phyloP scores from a whole-genome alignment of 2,113 vertebrate species.

The Peromyscus californicus region DNA sequence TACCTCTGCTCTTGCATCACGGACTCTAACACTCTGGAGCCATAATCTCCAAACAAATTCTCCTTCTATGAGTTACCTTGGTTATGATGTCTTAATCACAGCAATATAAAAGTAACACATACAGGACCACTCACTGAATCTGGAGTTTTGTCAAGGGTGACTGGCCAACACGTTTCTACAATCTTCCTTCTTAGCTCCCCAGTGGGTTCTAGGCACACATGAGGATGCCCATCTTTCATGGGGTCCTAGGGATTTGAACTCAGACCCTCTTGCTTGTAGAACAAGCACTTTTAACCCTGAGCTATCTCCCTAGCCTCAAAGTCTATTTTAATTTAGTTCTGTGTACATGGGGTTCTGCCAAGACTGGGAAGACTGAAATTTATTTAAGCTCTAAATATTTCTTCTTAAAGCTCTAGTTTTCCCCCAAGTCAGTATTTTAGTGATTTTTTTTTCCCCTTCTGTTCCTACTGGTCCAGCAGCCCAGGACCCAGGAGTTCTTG shows the following conservation, averaged over 20 bases:
- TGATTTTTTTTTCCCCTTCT: neutral
- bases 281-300: neutral
- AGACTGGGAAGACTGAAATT: neutral
- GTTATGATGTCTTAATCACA: neutral
- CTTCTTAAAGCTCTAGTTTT: neutral
- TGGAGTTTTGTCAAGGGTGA: neutral
- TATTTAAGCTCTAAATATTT: conserved; percentile 47
- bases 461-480: neutral
- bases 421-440: neutral
- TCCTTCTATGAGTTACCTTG: neutral
- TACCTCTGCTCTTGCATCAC: neutral
- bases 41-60: neutral
- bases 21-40: neutral
- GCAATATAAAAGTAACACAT: neutral
- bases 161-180: neutral
- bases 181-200: no score
- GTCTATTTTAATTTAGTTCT: conserved; percentile 57
- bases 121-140: neutral
- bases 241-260: neutral
- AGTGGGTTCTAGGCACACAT: neutral
- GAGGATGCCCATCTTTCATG: neutral
- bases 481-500: neutral
- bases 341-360: neutral
- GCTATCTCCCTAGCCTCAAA: neutral
- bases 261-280: neutral